These are phyloP conservation scores for Pleuronectes platessa DNA, from an alignment of 2,113 vertebrate genomes.

Conservation along the genomic window DNA sequence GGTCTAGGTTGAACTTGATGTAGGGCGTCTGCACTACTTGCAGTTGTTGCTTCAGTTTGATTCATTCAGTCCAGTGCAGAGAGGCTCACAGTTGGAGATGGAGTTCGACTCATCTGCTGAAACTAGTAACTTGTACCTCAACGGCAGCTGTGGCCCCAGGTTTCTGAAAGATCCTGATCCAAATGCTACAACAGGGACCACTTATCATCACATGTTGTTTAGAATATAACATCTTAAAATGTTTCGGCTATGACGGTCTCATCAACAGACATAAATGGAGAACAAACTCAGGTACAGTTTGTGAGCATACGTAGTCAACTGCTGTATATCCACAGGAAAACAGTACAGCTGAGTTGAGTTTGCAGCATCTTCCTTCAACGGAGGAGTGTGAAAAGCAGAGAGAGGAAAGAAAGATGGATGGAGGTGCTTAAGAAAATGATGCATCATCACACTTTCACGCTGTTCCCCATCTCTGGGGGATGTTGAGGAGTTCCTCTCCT, in stretches of 20 bases:
- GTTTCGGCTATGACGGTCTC: neutral
- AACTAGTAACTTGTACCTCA: neutral
- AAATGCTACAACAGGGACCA: neutral
- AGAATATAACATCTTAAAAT: neutral
- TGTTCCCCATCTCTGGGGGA: constrained; percentile 51
- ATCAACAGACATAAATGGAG: neutral
- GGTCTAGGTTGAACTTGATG: neutral
- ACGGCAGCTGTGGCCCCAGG: neutral
- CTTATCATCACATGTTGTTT: neutral
- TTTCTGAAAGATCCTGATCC: neutral
- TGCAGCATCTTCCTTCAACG: constrained; percentile 20
- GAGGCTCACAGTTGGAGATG: neutral
- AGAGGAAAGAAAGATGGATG: constrained; percentile 60
- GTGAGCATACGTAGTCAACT: neutral
- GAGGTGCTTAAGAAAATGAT: constrained; percentile 75
- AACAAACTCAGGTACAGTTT: neutral
- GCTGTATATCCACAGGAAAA: neutral
- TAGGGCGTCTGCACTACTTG: neutral
- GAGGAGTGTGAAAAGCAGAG: constrained; percentile 27
- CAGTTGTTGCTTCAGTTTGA: neutral
- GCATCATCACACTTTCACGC: constrained; percentile 69
- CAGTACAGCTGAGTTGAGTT: neutral
- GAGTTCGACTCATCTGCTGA: neutral
- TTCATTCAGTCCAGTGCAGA: neutral
- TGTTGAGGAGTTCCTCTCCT: neutral